These are phyloP conservation scores for Ochotona princeps DNA, from an alignment of 2,113 vertebrate genomes.

Conservation along the genomic window DNA sequence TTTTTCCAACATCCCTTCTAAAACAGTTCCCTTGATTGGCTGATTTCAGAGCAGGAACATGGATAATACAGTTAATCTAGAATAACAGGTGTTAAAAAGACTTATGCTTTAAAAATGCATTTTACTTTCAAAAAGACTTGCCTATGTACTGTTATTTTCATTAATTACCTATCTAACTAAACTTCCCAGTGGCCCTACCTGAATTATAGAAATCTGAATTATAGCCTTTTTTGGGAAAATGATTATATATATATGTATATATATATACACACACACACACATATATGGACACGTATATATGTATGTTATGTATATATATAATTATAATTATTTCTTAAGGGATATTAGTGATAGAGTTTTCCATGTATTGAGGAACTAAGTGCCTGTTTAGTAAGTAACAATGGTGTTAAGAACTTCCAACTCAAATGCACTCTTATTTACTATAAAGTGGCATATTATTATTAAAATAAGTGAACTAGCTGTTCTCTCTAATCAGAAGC, in stretches of 20 bases:
- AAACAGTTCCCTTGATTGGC: background rate
- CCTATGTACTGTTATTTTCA: background rate
- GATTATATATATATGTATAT: background rate
- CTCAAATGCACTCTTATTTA: conserved; percentile 74
- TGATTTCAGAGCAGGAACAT: background rate
- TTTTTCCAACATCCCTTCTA: background rate
- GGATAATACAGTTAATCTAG: background rate
- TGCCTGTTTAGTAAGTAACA: background rate
- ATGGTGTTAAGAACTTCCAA: conserved; percentile 42
- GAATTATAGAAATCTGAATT: background rate
- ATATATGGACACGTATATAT: too few relatives aligned
- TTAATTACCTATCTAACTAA: background rate
- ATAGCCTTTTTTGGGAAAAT: background rate
- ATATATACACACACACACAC: too few relatives aligned
- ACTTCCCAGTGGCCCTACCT: background rate
- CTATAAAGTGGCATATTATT: conserved; percentile 74
- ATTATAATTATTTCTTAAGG: background rate
- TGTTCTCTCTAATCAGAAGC: conserved; percentile 74
- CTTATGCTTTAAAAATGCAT: background rate
- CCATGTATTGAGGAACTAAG: background rate
- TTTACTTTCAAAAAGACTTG: background rate
- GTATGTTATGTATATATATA: too few relatives aligned
- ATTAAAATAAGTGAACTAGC: conserved; percentile 78
- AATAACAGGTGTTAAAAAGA: background rate
- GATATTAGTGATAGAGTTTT: background rate